Percentiles rank a stretch among this genome's conserved stretches.
These are phyloP conservation scores for Synanthedon tipuliformis DNA, from an alignment of 2,888 invertebrate species.

Conservation along the genomic window DNA sequence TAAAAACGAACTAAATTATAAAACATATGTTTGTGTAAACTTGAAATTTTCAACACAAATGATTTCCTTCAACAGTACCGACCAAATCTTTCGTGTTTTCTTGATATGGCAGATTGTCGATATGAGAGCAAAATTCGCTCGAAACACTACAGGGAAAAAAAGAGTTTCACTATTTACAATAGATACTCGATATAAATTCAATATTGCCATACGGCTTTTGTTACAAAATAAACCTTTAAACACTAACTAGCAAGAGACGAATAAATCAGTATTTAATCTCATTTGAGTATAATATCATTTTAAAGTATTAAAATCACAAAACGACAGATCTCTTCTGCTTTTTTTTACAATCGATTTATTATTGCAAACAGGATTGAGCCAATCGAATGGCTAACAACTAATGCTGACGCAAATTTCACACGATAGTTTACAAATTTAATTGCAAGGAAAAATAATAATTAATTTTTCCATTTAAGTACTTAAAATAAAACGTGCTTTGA, in stretches of 20 bases:
- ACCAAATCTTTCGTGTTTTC: conserved; percentile 64
- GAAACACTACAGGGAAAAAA: conserved; percentile 46
- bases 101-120: conserved; percentile 78
- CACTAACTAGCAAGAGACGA: conserved; percentile 40
- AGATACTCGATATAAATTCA: conserved; percentile 27
- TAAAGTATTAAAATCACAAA: conserved; percentile 52
- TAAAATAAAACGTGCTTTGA: conserved; percentile 46
- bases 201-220: conserved; percentile 29
- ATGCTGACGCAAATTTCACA: conserved; percentile 1
- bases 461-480: conserved; percentile 59
- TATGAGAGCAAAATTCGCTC: conserved; percentile 66
- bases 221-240: conserved; percentile 27
- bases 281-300: conserved; percentile 52
- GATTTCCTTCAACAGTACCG: conserved; percentile 46
- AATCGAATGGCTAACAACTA: conserved; percentile 1
- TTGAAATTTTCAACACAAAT: conserved; percentile 27
- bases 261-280: conserved; percentile 52
- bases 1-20: conserved; percentile 13
- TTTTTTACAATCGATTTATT: conserved; percentile 10
- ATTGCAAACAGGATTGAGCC: conserved; percentile 3
- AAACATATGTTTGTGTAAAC: conserved; percentile 3
- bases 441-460: conserved; percentile 28
- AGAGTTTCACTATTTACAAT: conserved; percentile 25
- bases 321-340: conserved; percentile 55
- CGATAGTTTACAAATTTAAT: background rate